Conservation (phyloP, 2,113 vertebrate genomes). For the Marmota monax region DNA sequence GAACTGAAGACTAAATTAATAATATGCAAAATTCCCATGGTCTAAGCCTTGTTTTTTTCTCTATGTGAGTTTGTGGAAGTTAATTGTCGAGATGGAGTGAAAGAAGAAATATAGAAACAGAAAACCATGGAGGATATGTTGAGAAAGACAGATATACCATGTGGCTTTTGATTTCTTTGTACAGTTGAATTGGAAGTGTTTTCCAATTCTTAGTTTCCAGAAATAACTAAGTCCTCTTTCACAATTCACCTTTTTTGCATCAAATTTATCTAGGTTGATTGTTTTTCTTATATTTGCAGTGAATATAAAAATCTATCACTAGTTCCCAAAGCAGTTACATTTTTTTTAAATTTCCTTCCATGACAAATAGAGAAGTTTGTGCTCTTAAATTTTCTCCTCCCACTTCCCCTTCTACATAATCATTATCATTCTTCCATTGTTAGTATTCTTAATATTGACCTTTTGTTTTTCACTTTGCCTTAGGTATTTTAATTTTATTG, state of each 20-base stretch:
- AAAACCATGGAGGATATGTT: neutral
- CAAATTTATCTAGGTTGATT: neutral
- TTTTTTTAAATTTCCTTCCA: neutral
- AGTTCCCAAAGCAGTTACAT: neutral
- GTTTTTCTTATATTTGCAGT: neutral
- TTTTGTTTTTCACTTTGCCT: neutral
- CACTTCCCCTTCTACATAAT: no score
- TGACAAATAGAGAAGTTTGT: neutral
- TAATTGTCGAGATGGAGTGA: neutral
- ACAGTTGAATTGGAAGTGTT: neutral
- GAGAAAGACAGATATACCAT: rapidly evolving
- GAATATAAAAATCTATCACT: neutral
- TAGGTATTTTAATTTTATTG: neutral
- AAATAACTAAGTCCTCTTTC: neutral
- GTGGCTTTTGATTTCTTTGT: neutral
- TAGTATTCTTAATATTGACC: neutral
- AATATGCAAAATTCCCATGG: neutral
- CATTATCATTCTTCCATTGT: neutral
- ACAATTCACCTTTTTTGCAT: neutral
- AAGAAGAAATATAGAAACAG: neutral
- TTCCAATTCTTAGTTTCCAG: neutral
- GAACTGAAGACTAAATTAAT: neutral
- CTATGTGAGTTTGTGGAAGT: neutral
- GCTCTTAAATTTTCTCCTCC: neutral
- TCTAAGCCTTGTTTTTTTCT: neutral